Percentiles rank a stretch among this genome's conserved stretches.
Conservation (phyloP, 1,140 invertebrate species). For the Drosophila mojavensis region DNA sequence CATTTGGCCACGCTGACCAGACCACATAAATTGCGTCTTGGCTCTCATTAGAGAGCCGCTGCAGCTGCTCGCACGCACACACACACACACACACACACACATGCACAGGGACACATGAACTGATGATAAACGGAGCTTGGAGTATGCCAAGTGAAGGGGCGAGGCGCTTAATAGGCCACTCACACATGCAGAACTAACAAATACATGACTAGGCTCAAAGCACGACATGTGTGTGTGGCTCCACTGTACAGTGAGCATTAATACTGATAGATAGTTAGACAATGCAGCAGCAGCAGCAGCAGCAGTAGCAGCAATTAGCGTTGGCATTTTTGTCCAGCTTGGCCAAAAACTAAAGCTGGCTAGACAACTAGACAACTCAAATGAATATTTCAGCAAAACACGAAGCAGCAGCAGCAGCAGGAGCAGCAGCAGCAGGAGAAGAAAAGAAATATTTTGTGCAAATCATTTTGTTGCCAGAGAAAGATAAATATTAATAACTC, state of each 20-base stretch:
- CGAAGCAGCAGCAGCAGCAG: too few relatives aligned
- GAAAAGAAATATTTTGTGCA: slow-evolving; percentile 59
- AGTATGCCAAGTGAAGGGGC: slow-evolving; percentile 34
- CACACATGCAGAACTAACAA: slow-evolving; percentile 25
- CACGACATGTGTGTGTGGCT: not conserved
- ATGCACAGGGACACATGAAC: not conserved
- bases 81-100: slow-evolving; percentile 34
- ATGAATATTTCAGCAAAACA: slow-evolving; percentile 71
- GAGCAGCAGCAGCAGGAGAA: too few relatives aligned
- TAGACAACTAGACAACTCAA: slow-evolving; percentile 40
- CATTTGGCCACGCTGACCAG: slow-evolving; percentile 12
- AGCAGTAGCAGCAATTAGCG: slow-evolving; percentile 34
- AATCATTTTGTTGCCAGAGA: slow-evolving; percentile 67
- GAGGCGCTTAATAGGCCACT: slow-evolving; percentile 39
- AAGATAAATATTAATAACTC: slow-evolving; percentile 81
- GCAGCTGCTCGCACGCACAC: slow-evolving; percentile 16
- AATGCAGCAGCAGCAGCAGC: slow-evolving; percentile 1
- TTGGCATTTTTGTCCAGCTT: not conserved
- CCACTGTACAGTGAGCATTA: not conserved
- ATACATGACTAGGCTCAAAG: slow-evolving; percentile 4
- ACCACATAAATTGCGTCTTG: slow-evolving; percentile 46
- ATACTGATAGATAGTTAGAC: slow-evolving; percentile 37
- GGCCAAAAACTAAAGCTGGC: slow-evolving; percentile 17
- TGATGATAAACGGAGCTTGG: slow-evolving; percentile 2
- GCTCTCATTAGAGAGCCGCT: slow-evolving; percentile 37